Conservation (phyloP, 2,797 vertebrate species). For the Pteronotus mesoamericanus region DNA sequence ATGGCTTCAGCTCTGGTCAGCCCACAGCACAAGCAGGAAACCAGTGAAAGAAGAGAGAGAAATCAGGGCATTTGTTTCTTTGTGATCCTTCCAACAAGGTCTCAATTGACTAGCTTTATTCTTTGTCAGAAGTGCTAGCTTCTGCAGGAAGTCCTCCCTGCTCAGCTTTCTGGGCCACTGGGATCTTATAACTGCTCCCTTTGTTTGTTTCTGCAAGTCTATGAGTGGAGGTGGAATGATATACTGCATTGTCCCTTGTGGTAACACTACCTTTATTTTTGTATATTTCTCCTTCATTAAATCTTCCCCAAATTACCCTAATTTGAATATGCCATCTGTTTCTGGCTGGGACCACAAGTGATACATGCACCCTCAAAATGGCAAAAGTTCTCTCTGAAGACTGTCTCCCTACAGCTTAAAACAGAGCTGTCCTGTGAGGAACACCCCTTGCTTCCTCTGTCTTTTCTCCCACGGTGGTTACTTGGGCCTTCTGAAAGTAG, state of each 20-base stretch:
- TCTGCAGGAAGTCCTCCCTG: neutral
- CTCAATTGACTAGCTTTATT: neutral
- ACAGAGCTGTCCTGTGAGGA: neutral
- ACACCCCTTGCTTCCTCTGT: neutral
- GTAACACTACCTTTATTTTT: conserved; percentile 40
- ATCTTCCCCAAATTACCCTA: conserved; percentile 53
- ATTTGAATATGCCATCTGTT: conserved; percentile 66
- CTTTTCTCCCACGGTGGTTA: neutral
- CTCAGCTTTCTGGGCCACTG: neutral
- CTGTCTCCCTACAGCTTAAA: neutral
- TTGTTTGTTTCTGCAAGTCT: neutral
- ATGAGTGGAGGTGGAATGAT: neutral
- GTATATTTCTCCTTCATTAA: conserved; percentile 57
- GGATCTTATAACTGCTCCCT: neutral
- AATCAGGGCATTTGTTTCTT: neutral
- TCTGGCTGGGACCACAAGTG: conserved; percentile 8
- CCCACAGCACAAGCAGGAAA: neutral
- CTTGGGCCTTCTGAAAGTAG: neutral
- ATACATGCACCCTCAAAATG: conserved; percentile 27
- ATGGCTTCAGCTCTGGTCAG: neutral
- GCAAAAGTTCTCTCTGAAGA: conserved; percentile 20
- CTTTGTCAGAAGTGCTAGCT: neutral
- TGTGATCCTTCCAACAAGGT: neutral
- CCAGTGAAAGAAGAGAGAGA: neutral
- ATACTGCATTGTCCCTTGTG: neutral